These are phyloP conservation scores for Echeneis naucrates DNA, from an alignment of 2,797 vertebrate species.

Conservation along the genomic window DNA sequence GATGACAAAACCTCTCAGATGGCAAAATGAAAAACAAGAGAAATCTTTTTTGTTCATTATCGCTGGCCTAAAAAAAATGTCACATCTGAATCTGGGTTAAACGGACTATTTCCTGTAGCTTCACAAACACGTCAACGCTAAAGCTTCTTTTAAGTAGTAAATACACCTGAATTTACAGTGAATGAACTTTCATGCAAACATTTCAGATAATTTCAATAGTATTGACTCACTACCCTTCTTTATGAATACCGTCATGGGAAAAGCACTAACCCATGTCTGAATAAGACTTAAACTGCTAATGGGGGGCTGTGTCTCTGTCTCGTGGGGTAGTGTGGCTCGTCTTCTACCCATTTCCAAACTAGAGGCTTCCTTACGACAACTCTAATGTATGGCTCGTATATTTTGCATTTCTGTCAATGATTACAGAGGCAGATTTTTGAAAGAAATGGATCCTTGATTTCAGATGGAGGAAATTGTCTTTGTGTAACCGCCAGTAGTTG, in stretches of 20 bases:
- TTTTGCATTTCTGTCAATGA: too few species aligned
- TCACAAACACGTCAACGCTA: not conserved
- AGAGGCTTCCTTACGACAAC: too few species aligned
- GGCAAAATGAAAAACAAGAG: not conserved
- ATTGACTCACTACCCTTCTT: not conserved
- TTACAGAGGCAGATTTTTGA: too few species aligned
- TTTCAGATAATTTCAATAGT: too few species aligned
- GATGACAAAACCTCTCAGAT: not conserved
- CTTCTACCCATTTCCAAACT: too few species aligned
- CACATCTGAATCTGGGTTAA: not conserved
- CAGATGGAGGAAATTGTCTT: not conserved
- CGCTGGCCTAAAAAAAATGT: conserved; percentile 6
- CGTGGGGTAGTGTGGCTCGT: too few species aligned
- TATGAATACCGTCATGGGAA: not conserved
- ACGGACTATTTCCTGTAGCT: not conserved
- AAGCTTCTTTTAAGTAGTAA: not conserved
- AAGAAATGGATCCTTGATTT: not conserved
- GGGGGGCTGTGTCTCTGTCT: too few species aligned
- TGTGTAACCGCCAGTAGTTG: too few species aligned
- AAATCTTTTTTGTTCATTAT: not conserved
- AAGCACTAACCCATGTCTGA: not conserved
- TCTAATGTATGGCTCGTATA: too few species aligned
- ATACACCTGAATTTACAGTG: not conserved
- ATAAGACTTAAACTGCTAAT: not conserved
- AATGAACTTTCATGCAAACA: not conserved